A percentile compares a stretch with the other conserved stretches of the same genome.
These are phyloP conservation scores for Lysandra bellargus DNA, from an alignment of 2,888 invertebrate species.

Conservation along the genomic window DNA sequence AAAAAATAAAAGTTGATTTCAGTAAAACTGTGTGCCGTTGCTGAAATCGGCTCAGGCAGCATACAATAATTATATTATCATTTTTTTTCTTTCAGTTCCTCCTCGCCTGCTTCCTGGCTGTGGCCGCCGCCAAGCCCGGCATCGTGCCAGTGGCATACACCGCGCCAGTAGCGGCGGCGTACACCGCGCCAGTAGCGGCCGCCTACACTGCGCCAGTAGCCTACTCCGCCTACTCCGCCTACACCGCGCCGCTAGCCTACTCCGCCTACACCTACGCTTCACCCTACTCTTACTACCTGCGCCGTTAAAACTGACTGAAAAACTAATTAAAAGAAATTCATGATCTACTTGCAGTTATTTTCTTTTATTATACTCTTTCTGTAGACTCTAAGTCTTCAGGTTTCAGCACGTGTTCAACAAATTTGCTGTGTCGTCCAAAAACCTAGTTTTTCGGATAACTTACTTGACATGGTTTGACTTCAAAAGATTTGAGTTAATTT, in stretches of 20 bases:
- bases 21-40: neutral
- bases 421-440: too few relatives aligned
- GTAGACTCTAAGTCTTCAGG: too few relatives aligned
- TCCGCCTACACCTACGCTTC: constrained; percentile 57
- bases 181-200: constrained; percentile 55
- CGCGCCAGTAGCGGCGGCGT: constrained; percentile 49
- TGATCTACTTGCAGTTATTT: neutral
- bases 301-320: constrained; percentile 41
- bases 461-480: too few relatives aligned
- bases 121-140: constrained; percentile 69
- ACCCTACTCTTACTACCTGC: constrained; percentile 52
- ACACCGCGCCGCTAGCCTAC: constrained; percentile 60
- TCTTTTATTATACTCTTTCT: neutral
- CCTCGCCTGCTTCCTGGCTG: constrained; percentile 72
- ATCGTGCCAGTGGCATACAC: constrained; percentile 57
- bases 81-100: constrained; percentile 57
- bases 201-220: constrained; percentile 57
- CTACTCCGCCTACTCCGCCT: constrained; percentile 51
- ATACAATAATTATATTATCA: neutral
- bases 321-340: neutral
- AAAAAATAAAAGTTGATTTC: too few relatives aligned
- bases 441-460: too few relatives aligned
- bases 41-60: neutral
- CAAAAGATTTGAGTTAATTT: too few relatives aligned
- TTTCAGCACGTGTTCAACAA: too few relatives aligned